These are phyloP conservation scores for Lypha dubia DNA, from an alignment of 2,888 invertebrate species.

Conservation along the genomic window DNA sequence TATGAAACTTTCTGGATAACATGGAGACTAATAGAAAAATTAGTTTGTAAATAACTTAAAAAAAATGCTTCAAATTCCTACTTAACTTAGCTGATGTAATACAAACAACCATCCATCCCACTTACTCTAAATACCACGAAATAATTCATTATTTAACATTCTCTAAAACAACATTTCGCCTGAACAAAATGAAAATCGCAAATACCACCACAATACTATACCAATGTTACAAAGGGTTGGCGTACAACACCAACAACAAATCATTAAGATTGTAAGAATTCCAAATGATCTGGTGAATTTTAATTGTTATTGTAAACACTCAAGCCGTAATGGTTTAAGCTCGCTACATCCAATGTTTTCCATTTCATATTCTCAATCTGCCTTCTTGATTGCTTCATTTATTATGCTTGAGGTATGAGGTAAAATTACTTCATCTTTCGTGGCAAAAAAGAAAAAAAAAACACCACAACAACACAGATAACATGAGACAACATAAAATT, in stretches of 20 bases:
- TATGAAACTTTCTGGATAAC: too few species aligned
- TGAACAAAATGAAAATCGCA: too few species aligned
- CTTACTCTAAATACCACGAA: not conserved
- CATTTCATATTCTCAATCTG: constrained; percentile 1
- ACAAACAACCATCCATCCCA: not conserved
- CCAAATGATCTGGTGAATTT: constrained; percentile 7
- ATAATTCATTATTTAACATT: not conserved
- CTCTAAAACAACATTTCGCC: not conserved
- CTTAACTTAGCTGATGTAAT: too few species aligned
- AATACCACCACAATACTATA: not conserved
- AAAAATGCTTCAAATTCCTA: too few species aligned
- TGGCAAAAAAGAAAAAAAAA: constrained; percentile 5
- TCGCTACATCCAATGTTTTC: not conserved
- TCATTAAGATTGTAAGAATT: constrained; percentile 4
- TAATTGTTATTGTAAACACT: constrained; percentile 40
- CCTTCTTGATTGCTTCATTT: constrained; percentile 38
- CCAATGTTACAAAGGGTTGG: too few species aligned
- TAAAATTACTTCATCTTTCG: constrained; percentile 64
- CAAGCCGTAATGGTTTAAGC: not conserved
- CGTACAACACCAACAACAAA: not conserved
- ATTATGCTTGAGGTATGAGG: constrained; percentile 46
- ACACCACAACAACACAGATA: constrained; percentile 11
- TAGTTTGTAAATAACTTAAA: too few species aligned
- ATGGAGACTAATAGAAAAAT: too few species aligned
- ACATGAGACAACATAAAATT: constrained; percentile 12